A percentile compares a stretch with the other conserved stretches of the same genome.
Conservation (phyloP, 30 jellyfish, hydroid and myxozoan genomes). For the Sanderia malayensis region DNA sequence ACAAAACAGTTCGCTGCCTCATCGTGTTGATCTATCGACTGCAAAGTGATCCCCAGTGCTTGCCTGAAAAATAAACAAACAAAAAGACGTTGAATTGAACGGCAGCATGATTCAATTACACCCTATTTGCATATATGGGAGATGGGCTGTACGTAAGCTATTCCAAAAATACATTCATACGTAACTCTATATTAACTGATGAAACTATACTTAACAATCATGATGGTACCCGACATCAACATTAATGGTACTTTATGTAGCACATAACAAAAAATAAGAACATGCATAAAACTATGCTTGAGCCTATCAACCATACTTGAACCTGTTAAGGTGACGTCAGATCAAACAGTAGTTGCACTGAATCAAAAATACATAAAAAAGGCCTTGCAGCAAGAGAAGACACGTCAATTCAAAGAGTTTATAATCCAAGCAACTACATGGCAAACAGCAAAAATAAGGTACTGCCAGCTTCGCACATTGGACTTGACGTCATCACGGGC, state of each 20-base stretch:
- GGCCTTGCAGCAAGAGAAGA: background rate
- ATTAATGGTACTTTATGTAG: no score
- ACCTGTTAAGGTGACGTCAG: slow-evolving; percentile 44
- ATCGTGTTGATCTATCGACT: slow-evolving; percentile 49
- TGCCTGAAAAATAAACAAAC: slow-evolving; percentile 86
- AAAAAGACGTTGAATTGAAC: no score
- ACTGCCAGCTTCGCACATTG: slow-evolving; percentile 29
- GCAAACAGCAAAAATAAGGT: slow-evolving; percentile 4
- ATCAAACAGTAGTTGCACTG: background rate
- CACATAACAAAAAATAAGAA: no score
- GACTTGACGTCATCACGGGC: slow-evolving; percentile 11
- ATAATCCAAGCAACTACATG: slow-evolving; percentile 1
- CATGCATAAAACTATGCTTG: no score
- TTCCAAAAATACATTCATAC: no score
- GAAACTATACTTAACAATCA: no score
- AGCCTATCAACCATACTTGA: no score
- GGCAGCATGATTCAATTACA: no score
- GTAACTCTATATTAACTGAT: no score
- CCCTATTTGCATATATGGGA: no score
- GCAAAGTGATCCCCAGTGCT: slow-evolving; percentile 76
- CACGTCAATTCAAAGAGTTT: background rate
- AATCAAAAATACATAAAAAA: background rate
- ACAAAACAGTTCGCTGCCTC: slow-evolving; percentile 82
- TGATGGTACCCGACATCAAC: no score
- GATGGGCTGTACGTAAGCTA: no score